Evolutionary conservation across 2,888 invertebrate genomes (phyloP).

Genomic region (Trissoscelio sp.): DNA sequence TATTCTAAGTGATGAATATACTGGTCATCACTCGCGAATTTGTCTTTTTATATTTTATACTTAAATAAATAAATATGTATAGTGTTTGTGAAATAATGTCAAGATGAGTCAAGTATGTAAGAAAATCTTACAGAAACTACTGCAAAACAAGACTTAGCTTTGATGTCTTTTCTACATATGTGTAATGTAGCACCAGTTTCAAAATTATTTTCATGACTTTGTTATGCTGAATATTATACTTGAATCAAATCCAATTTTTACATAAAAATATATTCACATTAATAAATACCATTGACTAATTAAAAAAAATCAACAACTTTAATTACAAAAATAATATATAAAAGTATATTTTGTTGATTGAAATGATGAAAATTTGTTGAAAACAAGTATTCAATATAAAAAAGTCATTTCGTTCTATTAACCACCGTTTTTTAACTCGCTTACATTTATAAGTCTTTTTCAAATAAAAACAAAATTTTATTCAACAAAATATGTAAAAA

Average conservation of each 20-base stretch:
- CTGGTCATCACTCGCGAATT: neutral
- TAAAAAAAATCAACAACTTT: no score
- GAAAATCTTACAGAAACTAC: conserved; percentile 1
- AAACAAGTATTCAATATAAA: neutral
- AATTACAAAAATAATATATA: no score
- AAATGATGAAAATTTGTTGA: no score
- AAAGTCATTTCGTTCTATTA: neutral
- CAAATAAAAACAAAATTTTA: conserved; percentile 17
- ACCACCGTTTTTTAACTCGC: neutral
- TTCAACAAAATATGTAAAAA: conserved; percentile 16
- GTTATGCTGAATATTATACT: neutral
- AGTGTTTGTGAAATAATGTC: conserved; percentile 6
- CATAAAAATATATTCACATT: no score
- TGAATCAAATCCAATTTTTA: no score
- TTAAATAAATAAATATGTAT: conserved; percentile 51
- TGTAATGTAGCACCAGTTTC: conserved; percentile 19
- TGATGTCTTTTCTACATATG: neutral
- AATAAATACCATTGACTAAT: no score
- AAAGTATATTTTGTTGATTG: no score
- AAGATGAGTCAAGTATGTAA: neutral
- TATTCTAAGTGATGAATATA: conserved; percentile 9
- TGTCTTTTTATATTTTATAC: neutral
- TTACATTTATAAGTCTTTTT: conserved; percentile 19
- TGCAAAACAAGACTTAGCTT: neutral
- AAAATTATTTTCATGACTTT: neutral